Percentiles rank a stretch among this genome's conserved stretches.
Conservation (phyloP, 2,888 invertebrate species). For the Spilosoma lubricipeda region DNA sequence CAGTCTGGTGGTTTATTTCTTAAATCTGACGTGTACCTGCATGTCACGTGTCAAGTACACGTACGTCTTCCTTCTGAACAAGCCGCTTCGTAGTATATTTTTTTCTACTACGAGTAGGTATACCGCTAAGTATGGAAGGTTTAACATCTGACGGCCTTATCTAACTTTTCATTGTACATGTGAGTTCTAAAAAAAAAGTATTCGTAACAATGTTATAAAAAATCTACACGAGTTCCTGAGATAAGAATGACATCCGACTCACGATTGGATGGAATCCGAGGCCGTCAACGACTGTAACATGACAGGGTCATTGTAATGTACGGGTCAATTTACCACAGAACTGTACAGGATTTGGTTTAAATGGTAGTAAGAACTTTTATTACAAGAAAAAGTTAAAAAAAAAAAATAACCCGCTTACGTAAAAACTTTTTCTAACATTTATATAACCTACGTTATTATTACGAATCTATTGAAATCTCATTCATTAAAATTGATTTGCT, state of each 20-base stretch:
- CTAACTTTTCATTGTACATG: conserved; percentile 10
- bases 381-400: no score
- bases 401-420: no score
- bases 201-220: conserved; percentile 20
- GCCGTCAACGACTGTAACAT: conserved; percentile 60
- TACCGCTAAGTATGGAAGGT: not conserved
- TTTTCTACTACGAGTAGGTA: not conserved
- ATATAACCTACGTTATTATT: no score
- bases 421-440: no score
- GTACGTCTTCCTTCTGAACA: not conserved
- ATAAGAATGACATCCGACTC: conserved; percentile 76
- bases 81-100: not conserved
- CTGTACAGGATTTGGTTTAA: not conserved
- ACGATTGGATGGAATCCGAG: conserved; percentile 70
- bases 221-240: conserved; percentile 51
- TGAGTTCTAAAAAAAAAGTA: conserved; percentile 16
- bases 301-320: conserved; percentile 49
- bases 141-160: not conserved
- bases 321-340: conserved; percentile 32
- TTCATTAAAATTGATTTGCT: no score
- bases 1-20: no score
- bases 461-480: no score
- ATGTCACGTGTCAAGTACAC: not conserved
- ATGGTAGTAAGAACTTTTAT: no score
- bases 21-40: not conserved